Evolutionary conservation across 2,113 vertebrate species (phyloP).

Genomic region (Pycnonotus jocosus): DNA sequence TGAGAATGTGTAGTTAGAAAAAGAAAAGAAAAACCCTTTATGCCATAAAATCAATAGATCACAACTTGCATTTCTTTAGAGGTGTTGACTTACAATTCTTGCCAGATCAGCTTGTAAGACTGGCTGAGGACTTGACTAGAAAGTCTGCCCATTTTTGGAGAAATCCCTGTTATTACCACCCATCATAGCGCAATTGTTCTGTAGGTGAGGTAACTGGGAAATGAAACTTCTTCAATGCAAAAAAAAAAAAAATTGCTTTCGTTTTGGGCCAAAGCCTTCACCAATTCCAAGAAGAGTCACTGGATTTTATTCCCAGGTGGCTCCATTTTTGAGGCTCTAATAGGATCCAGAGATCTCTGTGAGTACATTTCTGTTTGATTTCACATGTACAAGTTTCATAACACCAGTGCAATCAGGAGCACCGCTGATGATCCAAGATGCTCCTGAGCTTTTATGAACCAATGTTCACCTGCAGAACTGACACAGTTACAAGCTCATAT

Average conservation of each 20-base stretch:
- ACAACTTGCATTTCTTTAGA: not conserved
- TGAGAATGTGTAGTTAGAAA: not conserved
- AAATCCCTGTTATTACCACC: not conserved
- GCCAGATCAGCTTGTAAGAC: not conserved
- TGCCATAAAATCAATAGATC: not conserved
- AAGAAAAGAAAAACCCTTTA: slow-evolving; percentile 3
- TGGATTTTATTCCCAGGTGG: not conserved
- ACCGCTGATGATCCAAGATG: not conserved
- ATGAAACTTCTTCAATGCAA: not conserved
- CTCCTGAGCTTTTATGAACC: not conserved
- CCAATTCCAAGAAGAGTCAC: not conserved
- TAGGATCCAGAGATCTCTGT: not conserved
- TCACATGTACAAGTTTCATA: not conserved
- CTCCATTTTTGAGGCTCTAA: not conserved
- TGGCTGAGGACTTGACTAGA: not conserved
- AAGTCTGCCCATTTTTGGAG: not conserved
- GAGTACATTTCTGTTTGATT: not conserved
- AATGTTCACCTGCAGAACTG: slow-evolving; percentile 25
- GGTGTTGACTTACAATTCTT: not conserved
- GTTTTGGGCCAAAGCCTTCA: not conserved
- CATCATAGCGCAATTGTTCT: not conserved
- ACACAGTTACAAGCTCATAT: slow-evolving; percentile 2
- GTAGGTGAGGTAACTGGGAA: not conserved
- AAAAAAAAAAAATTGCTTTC: not conserved
- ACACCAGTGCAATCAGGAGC: not conserved